Base-by-base conservation (phyloP, 2,113 vertebrate species). In the Ceratotherium simum region DNA sequence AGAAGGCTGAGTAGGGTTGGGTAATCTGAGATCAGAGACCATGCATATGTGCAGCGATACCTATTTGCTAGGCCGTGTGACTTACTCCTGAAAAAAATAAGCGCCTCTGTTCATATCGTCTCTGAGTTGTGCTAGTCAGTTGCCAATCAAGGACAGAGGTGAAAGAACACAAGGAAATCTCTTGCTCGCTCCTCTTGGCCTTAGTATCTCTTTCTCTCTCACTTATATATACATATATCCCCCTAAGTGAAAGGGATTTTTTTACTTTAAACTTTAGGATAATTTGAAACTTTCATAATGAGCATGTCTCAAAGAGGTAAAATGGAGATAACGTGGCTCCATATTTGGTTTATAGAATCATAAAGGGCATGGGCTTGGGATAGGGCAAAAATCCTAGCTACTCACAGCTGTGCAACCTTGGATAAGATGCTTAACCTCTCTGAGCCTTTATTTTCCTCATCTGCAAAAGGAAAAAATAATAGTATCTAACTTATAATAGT, bases 241-340 rank as follows among this genome's bases (percentile, higher is more conserved):
- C 20, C 10, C 39, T 54, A 58, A 36, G 16, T 56, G 36, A 91
- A 87, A 84, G 29, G 4, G 2, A 79, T 65, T 60, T 58, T 58
- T 62, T 69, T 29, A 48, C 11, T 76, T 92, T 91, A 94, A 85
- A 80, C 13, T 75, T 72, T 8, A 79, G 72, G 17, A 46, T 65
- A 82, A 60, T 91, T 97, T 73, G 6, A 87, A 93, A 62, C 25
- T 48, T 70, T 76, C 48, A 58, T 29, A 65, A 72, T 78, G n/a
- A 78, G n/a, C 13, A 67, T 89, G 86, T 95, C 33, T 95, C 29
- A 79, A 95, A 89, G 7, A 48, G 5, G 39, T 84, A 60, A 83
- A 81, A 58, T 21, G 48, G 29, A 86, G 56, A 85, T 95, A 91
- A 56, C 62, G 0, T 80, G 39, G 39, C 27, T 89, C 29, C 7